These are phyloP conservation scores for Coilia nasus DNA, from an alignment of 2,797 vertebrate species.

Conservation along the genomic window DNA sequence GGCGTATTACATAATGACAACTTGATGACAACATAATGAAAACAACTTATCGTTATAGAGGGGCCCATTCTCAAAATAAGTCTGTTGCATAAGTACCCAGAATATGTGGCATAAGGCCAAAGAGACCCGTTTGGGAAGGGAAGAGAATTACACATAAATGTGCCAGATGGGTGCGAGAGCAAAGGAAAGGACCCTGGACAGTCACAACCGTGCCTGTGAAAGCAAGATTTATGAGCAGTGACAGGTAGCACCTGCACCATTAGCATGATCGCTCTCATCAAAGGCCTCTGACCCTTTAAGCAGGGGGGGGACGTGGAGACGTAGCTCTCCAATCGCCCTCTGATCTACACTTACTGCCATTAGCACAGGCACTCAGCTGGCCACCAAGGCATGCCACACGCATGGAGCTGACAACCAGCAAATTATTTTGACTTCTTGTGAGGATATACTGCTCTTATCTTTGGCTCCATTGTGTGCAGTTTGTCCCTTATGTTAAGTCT, in stretches of 20 bases:
- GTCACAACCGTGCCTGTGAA: neutral
- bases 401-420: too few relatives aligned
- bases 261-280: conserved; percentile 4
- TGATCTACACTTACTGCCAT: neutral
- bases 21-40: too few relatives aligned
- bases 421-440: too few relatives aligned
- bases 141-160: neutral
- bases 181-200: neutral
- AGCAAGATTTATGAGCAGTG: conserved; percentile 20
- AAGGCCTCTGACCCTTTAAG: neutral
- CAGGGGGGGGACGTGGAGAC: neutral
- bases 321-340: neutral
- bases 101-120: conserved; percentile 45
- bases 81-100: conserved; percentile 30
- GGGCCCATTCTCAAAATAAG: conserved; percentile 27
- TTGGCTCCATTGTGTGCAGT: too few relatives aligned
- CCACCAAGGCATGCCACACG: neutral
- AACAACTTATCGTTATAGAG: neutral
- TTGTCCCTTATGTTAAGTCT: too few relatives aligned
- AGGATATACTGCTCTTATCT: too few relatives aligned
- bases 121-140: conserved; percentile 36
- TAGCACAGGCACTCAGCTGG: neutral
- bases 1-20: neutral
- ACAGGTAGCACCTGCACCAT: conserved; percentile 7
- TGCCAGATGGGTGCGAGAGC: conserved; percentile 21